These are phyloP conservation scores for Pelecanoides urinatrix DNA, from an alignment of 2,113 vertebrate species.

Conservation along the genomic window DNA sequence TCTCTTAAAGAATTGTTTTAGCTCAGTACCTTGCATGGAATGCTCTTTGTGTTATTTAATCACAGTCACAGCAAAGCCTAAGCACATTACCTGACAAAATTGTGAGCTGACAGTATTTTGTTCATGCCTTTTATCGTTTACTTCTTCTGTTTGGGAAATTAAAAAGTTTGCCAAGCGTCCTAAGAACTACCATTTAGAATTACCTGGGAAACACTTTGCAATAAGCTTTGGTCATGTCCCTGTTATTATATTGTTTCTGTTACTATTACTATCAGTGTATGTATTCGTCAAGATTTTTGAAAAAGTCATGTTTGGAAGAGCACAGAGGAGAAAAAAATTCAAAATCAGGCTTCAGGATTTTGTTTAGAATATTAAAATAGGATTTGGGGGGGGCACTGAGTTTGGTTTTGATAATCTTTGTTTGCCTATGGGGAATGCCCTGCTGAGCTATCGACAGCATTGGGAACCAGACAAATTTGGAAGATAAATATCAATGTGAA, in stretches of 20 bases:
- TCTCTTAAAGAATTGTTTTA: not conserved
- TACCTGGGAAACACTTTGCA: not conserved
- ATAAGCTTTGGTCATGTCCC: not conserved
- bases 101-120: not conserved
- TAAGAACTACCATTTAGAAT: not conserved
- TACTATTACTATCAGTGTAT: not conserved
- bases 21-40: constrained; percentile 3
- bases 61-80: not conserved
- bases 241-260: not conserved
- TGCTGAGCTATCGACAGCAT: not conserved
- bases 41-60: constrained; percentile 16
- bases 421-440: not conserved
- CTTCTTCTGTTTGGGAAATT: not conserved
- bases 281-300: not conserved
- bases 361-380: not conserved
- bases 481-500: not conserved
- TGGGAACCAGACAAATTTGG: not conserved
- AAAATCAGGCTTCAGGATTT: not conserved
- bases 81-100: not conserved
- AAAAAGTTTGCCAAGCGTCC: not conserved
- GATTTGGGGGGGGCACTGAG: not conserved
- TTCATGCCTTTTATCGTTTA: not conserved
- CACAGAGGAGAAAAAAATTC: not conserved
- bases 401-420: not conserved
- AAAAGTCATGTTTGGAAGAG: not conserved